A percentile compares a stretch with the other conserved stretches of the same genome.
Evolutionary conservation across 2,888 invertebrate species (phyloP).

Genomic region (Catocala sponsa): DNA sequence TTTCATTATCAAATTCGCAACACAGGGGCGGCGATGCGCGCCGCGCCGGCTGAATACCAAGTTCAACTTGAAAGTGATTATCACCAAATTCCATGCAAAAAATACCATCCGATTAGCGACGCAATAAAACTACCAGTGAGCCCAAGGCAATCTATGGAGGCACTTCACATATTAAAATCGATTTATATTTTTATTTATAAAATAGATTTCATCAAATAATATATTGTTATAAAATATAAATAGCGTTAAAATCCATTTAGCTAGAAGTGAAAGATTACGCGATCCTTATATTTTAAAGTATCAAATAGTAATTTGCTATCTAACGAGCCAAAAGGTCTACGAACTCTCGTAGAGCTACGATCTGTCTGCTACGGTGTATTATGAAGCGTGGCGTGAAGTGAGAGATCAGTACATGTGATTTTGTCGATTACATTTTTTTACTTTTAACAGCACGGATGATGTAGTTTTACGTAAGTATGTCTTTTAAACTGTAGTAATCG

Average conservation of each 20-base stretch:
- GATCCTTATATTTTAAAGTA: conserved; percentile 39
- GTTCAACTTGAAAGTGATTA: conserved; percentile 81
- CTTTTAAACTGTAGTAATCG: too few relatives aligned
- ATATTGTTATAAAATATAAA: too few relatives aligned
- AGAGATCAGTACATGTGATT: too few relatives aligned
- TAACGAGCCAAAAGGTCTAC: conserved; percentile 60
- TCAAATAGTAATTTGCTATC: conserved; percentile 61
- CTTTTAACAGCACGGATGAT: too few relatives aligned
- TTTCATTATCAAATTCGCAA: conserved; percentile 87
- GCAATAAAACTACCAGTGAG: conserved; percentile 65
- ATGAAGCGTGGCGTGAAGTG: conserved; percentile 19
- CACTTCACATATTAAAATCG: conserved; percentile 2
- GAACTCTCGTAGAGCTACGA: conserved; percentile 54
- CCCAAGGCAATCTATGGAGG: conserved; percentile 37
- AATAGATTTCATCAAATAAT: too few relatives aligned
- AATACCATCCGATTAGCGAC: conserved; percentile 73
- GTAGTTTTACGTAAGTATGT: too few relatives aligned
- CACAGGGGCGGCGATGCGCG: conserved; percentile 67
- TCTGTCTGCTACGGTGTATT: conserved; percentile 48
- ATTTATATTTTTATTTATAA: too few relatives aligned
- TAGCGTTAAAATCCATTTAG: neutral
- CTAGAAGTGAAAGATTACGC: neutral
- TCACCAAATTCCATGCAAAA: conserved; percentile 76
- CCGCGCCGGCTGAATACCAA: conserved; percentile 79
- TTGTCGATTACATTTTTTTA: too few relatives aligned